Percentiles rank a stretch among this genome's conserved stretches.
These are phyloP conservation scores for Protobothrops mucrosquamatus DNA, from an alignment of 2,113 vertebrate genomes.

Conservation along the genomic window DNA sequence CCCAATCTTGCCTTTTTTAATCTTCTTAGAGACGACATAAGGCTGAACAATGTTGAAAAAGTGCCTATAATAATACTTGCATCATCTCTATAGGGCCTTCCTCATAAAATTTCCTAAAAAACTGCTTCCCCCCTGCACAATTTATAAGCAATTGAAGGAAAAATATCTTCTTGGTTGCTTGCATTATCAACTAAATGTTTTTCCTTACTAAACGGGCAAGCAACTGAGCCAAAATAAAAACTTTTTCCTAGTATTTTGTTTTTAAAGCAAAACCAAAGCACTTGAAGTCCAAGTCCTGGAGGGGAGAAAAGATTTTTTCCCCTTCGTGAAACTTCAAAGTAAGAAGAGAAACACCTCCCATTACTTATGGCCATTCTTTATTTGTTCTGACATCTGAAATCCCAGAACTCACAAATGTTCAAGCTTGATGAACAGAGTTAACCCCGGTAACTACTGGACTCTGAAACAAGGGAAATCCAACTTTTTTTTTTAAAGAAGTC, in stretches of 20 bases:
- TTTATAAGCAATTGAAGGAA: not conserved
- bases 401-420: constrained; percentile 44
- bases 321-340: not conserved
- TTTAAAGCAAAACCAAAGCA: not conserved
- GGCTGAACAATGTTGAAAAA: not conserved
- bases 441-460: constrained; percentile 42
- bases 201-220: not conserved
- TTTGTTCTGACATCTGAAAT: constrained; percentile 44
- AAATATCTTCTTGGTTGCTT: not conserved
- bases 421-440: constrained; percentile 39
- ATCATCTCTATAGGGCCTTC: not conserved
- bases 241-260: not conserved
- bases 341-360: constrained; percentile 20
- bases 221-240: not conserved
- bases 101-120: not conserved
- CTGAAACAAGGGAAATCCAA: constrained; percentile 39
- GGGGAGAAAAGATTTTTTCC: not conserved
- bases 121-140: not conserved
- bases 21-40: not conserved
- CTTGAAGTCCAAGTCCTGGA: not conserved
- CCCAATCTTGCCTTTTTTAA: not conserved
- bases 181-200: not conserved
- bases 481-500: constrained; percentile 14
- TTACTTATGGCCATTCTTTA: constrained; percentile 13
- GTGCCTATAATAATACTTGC: not conserved